Percentiles rank a stretch among this genome's conserved stretches.
phyloP scores from a whole-genome alignment of 2,797 vertebrate species.

The Vireo griseus region DNA sequence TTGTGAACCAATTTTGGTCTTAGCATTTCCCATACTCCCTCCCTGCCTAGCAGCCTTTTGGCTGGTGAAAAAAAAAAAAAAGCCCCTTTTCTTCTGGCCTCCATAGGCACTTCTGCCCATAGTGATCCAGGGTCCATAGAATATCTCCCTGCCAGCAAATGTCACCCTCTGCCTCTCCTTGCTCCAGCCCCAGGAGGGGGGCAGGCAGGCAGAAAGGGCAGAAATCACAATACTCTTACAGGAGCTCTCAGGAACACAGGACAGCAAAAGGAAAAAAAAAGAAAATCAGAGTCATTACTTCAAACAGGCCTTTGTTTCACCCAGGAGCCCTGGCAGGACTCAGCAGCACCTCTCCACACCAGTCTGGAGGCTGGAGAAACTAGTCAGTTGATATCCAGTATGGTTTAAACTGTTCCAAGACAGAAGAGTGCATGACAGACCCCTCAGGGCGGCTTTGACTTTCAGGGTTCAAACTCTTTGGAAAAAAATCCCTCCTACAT shows the following conservation, averaged over 20 bases:
- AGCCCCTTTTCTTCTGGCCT: background rate
- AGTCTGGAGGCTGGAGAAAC: background rate
- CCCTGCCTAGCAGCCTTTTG: background rate
- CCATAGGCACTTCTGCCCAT: accelerated
- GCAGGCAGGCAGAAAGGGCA: background rate
- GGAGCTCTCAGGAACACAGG: background rate
- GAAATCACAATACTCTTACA: accelerated
- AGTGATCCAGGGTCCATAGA: background rate
- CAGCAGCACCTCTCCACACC: background rate
- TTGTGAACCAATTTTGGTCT: background rate
- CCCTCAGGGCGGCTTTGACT: background rate
- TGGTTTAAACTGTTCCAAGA: background rate
- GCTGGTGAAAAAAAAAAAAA: no score
- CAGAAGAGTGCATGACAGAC: accelerated
- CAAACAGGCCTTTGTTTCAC: background rate
- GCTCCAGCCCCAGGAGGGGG: background rate
- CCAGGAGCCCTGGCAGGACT: background rate
- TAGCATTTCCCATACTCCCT: background rate
- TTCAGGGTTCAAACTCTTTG: background rate
- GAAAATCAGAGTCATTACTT: background rate
- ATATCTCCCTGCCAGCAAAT: background rate
- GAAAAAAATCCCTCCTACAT: background rate
- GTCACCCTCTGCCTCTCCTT: background rate
- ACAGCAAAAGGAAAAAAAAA: background rate
- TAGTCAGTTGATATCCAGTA: accelerated